Percentiles rank a stretch among this genome's conserved stretches.
These are phyloP conservation scores for Miltochrista miniata DNA, from an alignment of 2,888 invertebrate species.

Conservation along the genomic window DNA sequence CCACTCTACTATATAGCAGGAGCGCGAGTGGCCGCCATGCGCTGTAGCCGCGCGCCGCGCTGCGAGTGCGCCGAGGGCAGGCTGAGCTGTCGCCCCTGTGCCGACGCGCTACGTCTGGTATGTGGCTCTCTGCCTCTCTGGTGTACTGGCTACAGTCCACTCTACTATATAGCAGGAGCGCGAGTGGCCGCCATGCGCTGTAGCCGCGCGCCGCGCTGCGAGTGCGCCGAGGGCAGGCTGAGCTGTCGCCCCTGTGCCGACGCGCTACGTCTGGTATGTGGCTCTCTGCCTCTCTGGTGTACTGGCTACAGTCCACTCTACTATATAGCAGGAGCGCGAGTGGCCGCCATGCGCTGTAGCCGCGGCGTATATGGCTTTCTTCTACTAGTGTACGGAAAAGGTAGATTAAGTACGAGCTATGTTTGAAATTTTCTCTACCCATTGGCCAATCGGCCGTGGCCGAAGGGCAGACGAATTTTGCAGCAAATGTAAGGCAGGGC, in stretches of 20 bases:
- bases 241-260: conserved; percentile 63
- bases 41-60: conserved; percentile 49
- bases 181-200: conserved; percentile 48
- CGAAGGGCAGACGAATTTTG: no score
- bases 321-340: conserved; percentile 62
- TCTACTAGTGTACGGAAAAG: no score
- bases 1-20: no score
- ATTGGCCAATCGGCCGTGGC: no score
- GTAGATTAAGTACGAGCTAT: no score
- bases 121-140: no score
- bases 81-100: conserved; percentile 65
- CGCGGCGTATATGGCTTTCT: no score
- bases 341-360: conserved; percentile 42
- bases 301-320: no score
- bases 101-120: conserved; percentile 51
- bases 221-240: conserved; percentile 66
- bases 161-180: conserved; percentile 64
- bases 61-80: conserved; percentile 72
- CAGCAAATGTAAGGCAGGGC: no score
- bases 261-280: conserved; percentile 46
- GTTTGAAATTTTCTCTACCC: no score
- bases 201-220: conserved; percentile 59
- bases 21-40: conserved; percentile 47
- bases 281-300: no score
- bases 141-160: no score